Base-by-base conservation (phyloP, 30 jellyfish, hydroid and myxozoan genomes). In the Aurelia coerulea region DNA sequence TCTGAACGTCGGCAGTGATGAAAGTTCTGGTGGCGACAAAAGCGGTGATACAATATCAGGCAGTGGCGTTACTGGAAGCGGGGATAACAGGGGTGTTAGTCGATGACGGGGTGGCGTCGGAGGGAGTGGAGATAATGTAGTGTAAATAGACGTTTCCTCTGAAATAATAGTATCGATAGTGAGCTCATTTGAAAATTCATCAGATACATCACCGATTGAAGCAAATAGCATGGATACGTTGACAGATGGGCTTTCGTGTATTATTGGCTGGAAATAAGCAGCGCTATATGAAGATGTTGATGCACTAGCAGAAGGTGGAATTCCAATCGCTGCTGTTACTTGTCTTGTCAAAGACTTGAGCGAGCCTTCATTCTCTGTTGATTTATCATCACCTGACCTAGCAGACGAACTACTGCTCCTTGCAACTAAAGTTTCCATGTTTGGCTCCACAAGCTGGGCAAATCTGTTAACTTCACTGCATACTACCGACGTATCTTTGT, bases 51-150 rank as follows among this genome's bases (percentile, higher is more conserved):
- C 84, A 19, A 85, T 19, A 33, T 68, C 96, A 11, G 96, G 96
- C 37, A 80, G 64, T 13, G 98, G 98, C 13, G 98, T 85, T n/a
- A 75, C 67, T 39, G 98, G 98, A 53, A 92, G 67, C 12, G 98
- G 98, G 35, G 98, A 92, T 63, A 91, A 58, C n/a, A 78, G 79
- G 68, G 75, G 86, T 4, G 85, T 74, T 10, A 74, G 74, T 35
- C 77, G 82, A 19, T 84, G 88, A 33, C 82, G 60, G 31, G 88
- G 52, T 11, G 93, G 93, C 4, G 93, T 68, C 17, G 93, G 93
- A 39, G 93, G 93, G 2, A 84, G 86, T 8, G 93, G 93, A 1
- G 93, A 84, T 2, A 84, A 10, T n/a, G 31, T 70, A 4, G 73
- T 79, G 39, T 17, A 49, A 14, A 15, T 15, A 5, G 37, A 52